Evolutionary conservation across 2,888 invertebrate species (phyloP).

Genomic region (Eumacrocentrus americanus): DNA sequence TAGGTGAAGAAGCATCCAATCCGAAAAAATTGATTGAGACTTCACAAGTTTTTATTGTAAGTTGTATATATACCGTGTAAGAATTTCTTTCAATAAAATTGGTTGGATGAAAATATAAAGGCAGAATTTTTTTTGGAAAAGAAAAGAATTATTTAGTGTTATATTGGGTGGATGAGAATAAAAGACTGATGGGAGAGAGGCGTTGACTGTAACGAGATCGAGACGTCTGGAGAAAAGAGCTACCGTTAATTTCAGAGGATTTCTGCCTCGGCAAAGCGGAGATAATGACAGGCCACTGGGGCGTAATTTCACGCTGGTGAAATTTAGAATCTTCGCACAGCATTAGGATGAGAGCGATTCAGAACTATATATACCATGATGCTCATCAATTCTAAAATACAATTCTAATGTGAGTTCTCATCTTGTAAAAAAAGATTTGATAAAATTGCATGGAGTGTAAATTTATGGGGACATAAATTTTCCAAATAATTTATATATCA

Average conservation of each 20-base stretch:
- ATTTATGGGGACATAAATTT: too few species aligned
- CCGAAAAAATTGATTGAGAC: not conserved
- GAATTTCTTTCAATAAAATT: not conserved
- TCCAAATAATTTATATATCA: too few species aligned
- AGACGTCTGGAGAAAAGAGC: constrained; percentile 28
- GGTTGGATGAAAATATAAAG: not conserved
- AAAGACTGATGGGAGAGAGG: not conserved
- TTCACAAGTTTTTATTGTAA: not conserved
- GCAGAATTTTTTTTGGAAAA: not conserved
- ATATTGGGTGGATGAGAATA: not conserved
- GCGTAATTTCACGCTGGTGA: constrained; percentile 41
- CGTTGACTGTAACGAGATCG: constrained; percentile 34
- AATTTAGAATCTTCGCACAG: constrained; percentile 37
- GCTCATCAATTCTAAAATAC: too few species aligned
- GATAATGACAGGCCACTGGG: constrained; percentile 39
- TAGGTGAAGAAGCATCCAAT: too few species aligned
- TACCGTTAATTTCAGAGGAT: constrained; percentile 35
- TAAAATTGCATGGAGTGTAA: too few species aligned
- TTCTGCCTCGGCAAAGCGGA: constrained; percentile 21
- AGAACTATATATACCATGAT: not conserved
- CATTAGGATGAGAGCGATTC: constrained; percentile 26
- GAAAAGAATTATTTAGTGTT: not conserved
- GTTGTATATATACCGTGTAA: too few species aligned
- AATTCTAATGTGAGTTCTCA: too few species aligned
- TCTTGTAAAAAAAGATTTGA: too few species aligned